phyloP scores from a whole-genome alignment of 2,797 vertebrate genomes.

The Graptemys geographica region DNA sequence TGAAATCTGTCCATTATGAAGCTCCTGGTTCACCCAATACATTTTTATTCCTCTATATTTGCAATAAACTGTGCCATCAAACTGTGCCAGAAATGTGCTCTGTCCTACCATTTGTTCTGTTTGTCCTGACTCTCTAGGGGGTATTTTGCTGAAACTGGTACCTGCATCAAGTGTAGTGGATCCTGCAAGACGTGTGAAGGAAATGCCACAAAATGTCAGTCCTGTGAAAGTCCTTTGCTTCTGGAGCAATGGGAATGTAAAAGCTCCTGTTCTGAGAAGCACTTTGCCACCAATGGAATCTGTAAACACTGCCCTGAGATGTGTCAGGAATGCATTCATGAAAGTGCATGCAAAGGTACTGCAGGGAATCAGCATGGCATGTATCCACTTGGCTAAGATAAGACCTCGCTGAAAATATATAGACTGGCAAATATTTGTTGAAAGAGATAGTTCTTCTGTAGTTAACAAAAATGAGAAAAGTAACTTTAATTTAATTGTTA shows the following conservation, averaged over 20 bases:
- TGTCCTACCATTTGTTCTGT: neutral
- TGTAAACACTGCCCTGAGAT: conserved; percentile 86
- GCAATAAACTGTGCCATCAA: neutral
- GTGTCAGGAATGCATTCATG: conserved; percentile 86
- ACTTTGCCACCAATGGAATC: conserved; percentile 79
- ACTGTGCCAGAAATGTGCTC: neutral
- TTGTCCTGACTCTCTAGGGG: conserved; percentile 80
- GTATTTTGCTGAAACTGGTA: conserved; percentile 78
- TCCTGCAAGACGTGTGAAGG: conserved; percentile 85
- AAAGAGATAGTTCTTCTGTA: neutral
- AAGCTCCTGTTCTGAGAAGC: conserved; percentile 81
- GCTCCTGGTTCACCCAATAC: neutral
- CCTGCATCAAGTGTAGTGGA: conserved; percentile 80
- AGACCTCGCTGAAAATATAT: neutral
- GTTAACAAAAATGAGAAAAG: neutral
- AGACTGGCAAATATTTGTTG: neutral
- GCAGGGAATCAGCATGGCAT: neutral
- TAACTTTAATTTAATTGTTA: neutral
- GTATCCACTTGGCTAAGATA: neutral
- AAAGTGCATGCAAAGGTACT: conserved; percentile 87
- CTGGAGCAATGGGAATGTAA: conserved; percentile 82
- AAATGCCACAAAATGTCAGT: conserved; percentile 83
- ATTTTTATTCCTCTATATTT: neutral
- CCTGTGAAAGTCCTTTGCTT: conserved; percentile 82
- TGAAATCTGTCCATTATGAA: neutral